Conservation (phyloP, 2,113 vertebrate genomes). For the Hemiprocne comata region DNA sequence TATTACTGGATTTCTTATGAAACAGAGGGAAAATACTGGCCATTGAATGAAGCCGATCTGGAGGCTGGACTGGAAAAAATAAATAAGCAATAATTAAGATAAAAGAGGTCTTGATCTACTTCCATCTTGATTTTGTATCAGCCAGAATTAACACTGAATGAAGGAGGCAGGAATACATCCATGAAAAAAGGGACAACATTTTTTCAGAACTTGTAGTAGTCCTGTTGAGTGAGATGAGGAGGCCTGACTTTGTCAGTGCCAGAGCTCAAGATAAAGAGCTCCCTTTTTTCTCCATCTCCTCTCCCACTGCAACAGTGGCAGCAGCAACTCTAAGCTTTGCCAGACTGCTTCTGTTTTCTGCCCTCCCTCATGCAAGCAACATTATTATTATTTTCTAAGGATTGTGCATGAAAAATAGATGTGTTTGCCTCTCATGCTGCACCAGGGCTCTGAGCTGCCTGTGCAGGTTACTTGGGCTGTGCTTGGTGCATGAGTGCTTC, state of each 20-base stretch:
- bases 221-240: not conserved
- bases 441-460: not conserved
- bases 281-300: not conserved
- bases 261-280: not conserved
- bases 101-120: not conserved
- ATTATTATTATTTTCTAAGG: not conserved
- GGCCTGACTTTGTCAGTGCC: not conserved
- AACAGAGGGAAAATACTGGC: not conserved
- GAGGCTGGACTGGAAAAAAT: not conserved
- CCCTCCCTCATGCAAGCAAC: not conserved
- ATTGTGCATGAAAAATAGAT: not conserved
- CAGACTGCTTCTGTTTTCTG: not conserved
- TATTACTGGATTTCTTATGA: not conserved
- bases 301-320: not conserved
- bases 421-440: not conserved
- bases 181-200: too few relatives aligned
- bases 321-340: not conserved
- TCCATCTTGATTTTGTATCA: not conserved
- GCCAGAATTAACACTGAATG: not conserved
- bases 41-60: not conserved
- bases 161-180: not conserved
- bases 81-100: not conserved
- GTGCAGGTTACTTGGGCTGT: not conserved
- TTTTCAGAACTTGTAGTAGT: not conserved
- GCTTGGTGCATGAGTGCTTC: not conserved